A percentile compares a stretch with the other conserved stretches of the same genome.
phyloP scores from a whole-genome alignment of 2,797 vertebrate genomes.

The Serranus cabrilla region DNA sequence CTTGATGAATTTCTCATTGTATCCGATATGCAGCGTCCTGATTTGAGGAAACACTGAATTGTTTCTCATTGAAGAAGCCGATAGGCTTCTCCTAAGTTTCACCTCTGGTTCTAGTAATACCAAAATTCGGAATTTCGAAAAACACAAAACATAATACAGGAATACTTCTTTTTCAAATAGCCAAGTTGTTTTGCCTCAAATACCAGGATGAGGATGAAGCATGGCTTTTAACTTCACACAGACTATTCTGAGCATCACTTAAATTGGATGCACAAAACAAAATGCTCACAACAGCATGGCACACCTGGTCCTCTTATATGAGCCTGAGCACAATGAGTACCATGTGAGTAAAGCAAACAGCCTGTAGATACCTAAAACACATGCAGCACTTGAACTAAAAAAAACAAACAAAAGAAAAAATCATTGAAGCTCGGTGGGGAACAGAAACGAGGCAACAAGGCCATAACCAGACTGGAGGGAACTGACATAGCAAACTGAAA shows the following conservation, averaged over 20 bases:
- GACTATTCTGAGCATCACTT: not conserved
- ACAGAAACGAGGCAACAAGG: not conserved
- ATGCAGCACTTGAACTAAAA: not conserved
- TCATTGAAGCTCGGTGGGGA: not conserved
- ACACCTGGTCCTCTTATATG: not conserved
- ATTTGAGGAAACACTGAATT: too few species aligned
- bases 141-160: not conserved
- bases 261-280: not conserved
- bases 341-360: not conserved
- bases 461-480: conserved; percentile 6
- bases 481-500: not conserved
- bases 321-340: not conserved
- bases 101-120: too few species aligned
- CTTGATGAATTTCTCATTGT: too few species aligned
- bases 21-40: too few species aligned
- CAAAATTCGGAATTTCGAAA: not conserved
- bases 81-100: too few species aligned
- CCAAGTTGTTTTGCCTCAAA: not conserved
- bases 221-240: conserved; percentile 15
- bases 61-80: too few species aligned
- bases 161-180: not conserved
- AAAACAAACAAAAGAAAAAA: not conserved
- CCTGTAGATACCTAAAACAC: not conserved
- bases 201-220: not conserved
- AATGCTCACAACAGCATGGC: not conserved